A percentile compares a stretch with the other conserved stretches of the same genome.
These are phyloP conservation scores for Beris morrisii DNA, from an alignment of 2,888 invertebrate species.

Conservation along the genomic window DNA sequence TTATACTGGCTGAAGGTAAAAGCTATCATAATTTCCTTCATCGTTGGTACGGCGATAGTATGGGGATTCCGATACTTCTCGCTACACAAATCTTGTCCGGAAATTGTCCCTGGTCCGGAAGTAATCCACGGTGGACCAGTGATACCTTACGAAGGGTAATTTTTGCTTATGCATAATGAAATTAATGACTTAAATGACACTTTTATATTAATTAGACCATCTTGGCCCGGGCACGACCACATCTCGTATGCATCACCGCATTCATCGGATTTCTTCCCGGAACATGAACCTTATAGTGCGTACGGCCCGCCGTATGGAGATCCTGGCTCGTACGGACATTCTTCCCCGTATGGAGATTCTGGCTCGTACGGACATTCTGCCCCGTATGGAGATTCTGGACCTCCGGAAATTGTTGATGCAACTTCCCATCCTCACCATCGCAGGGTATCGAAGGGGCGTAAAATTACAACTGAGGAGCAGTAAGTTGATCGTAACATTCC, in stretches of 20 bases:
- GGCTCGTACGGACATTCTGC: constrained; percentile 41
- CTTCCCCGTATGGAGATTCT: not conserved
- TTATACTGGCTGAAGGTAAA: constrained; percentile 55
- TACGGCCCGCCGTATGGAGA: too few relatives aligned
- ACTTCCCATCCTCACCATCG: constrained; percentile 13
- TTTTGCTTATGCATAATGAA: not conserved
- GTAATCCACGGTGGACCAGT: constrained; percentile 42
- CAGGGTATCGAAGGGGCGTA: constrained; percentile 20
- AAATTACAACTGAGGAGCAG: constrained; percentile 47
- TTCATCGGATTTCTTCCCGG: constrained; percentile 32
- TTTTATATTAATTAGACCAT: not conserved
- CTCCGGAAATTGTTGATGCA: constrained; percentile 22
- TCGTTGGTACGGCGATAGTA: constrained; percentile 52
- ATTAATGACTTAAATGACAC: not conserved
- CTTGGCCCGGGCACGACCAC: constrained; percentile 42
- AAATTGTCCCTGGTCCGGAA: constrained; percentile 41
- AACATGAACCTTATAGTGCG: not conserved
- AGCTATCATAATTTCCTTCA: constrained; percentile 51
- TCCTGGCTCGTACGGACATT: too few relatives aligned
- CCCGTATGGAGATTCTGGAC: constrained; percentile 35
- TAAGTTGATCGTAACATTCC: constrained; percentile 39
- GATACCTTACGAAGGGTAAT: constrained; percentile 51
- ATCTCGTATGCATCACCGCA: constrained; percentile 46
- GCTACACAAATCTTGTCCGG: constrained; percentile 42
- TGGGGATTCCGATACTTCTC: constrained; percentile 49